Percentiles rank a stretch among this genome's conserved stretches.
phyloP scores from a whole-genome alignment of 2,888 invertebrate species.

The Macropis europaea region DNA sequence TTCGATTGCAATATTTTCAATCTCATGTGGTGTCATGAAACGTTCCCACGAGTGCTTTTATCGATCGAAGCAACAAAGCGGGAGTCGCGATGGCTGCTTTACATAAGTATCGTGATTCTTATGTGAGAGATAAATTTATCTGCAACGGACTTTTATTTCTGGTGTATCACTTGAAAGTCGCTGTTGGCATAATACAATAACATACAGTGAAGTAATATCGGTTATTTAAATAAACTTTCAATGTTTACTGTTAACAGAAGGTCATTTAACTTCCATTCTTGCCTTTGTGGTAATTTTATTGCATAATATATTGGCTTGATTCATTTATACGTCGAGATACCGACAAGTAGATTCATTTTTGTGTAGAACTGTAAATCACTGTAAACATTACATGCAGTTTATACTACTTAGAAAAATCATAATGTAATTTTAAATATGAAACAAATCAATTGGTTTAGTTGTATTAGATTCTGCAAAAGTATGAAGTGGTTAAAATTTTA shows the following conservation, averaged over 20 bases:
- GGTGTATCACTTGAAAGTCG: background rate
- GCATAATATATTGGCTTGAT: too few relatives aligned
- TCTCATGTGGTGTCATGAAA: background rate
- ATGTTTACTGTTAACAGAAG: background rate
- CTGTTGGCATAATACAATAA: background rate
- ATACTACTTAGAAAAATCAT: too few relatives aligned
- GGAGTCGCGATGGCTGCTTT: background rate
- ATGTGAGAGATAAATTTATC: slow-evolving; percentile 2
- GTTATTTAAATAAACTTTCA: background rate
- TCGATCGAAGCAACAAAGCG: slow-evolving; percentile 2
- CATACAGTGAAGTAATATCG: too few relatives aligned
- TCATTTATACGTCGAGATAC: background rate
- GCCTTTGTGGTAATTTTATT: too few relatives aligned
- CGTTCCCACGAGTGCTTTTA: slow-evolving; percentile 1
- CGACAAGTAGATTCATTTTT: too few relatives aligned
- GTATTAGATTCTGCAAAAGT: too few relatives aligned
- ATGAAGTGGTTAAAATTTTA: too few relatives aligned
- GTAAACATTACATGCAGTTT: too few relatives aligned
- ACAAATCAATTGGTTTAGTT: too few relatives aligned
- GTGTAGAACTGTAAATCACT: too few relatives aligned
- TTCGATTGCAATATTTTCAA: background rate
- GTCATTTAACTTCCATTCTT: background rate
- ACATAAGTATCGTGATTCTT: slow-evolving; percentile 11
- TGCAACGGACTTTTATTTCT: background rate
- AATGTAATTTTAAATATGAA: too few relatives aligned